These are phyloP conservation scores for Podarcis siculus DNA, from an alignment of 2,797 vertebrate genomes.

Conservation along the genomic window DNA sequence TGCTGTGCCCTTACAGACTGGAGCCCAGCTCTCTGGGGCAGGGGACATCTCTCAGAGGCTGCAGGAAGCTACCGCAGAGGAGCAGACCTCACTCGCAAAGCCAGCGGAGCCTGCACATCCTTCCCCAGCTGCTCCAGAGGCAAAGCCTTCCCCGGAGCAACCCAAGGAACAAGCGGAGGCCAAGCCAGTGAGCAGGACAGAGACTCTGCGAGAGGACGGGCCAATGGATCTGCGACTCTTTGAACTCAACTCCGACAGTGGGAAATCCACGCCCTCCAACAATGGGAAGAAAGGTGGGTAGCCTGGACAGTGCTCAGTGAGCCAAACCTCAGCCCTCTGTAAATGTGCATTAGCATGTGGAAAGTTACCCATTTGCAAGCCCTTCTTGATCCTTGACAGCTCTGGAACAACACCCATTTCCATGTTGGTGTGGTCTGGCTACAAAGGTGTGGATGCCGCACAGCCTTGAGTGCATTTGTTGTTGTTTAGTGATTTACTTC, in stretches of 20 bases:
- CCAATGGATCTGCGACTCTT: slow-evolving; percentile 94
- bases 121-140: slow-evolving; percentile 31
- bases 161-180: slow-evolving; percentile 55
- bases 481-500: neutral
- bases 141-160: slow-evolving; percentile 38
- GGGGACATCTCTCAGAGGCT: slow-evolving; percentile 77
- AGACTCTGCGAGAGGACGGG: slow-evolving; percentile 84
- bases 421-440: neutral
- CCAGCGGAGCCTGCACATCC: slow-evolving; percentile 59
- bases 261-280: slow-evolving; percentile 98
- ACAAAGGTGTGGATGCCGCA: no score
- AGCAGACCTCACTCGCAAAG: slow-evolving; percentile 66
- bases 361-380: neutral
- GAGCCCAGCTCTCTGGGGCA: slow-evolving; percentile 32
- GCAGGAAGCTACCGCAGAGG: slow-evolving; percentile 80
- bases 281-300: slow-evolving; percentile 95
- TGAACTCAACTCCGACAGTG: slow-evolving; percentile 97
- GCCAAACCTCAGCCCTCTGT: no score
- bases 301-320: neutral
- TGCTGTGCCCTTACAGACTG: slow-evolving; percentile 57
- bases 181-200: slow-evolving; percentile 75
- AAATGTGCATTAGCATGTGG: no score
- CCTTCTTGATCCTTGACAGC: neutral
- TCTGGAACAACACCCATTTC: neutral
- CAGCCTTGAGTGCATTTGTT: neutral